Base-by-base conservation (phyloP, 2,113 vertebrate species). In the Alaudala cheleensis region DNA sequence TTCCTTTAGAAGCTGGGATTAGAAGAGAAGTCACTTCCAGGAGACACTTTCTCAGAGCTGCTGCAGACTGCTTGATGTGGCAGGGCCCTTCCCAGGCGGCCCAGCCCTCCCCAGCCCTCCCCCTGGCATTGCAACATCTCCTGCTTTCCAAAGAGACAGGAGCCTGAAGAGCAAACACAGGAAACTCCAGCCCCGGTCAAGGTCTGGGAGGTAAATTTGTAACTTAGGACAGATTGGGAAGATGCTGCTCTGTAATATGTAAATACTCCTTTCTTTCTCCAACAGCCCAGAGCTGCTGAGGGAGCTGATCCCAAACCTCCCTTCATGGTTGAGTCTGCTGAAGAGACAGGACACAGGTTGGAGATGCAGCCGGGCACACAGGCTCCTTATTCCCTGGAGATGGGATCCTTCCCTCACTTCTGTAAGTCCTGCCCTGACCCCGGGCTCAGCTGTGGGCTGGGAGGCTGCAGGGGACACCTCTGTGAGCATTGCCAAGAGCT, bases 151-250 rank as follows among this genome's bases (percentile, higher is more conserved):
- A 71, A 95, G 93, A 92, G 82, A 61, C 47, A 39, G 72, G 50
- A 90, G 83, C 82, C 73, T 2, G 4, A 54, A 95, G 45, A 96
- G 92, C 95, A 96, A 96, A 96, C 86, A 93, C 85, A 88, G 86
- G 80, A 94, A 95, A 81, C 76, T 57, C 87, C 82, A 92, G 72
- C 28, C 40, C 69, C 0, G 95, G 96, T 96, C 96, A 97, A 97
- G 96, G 96, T 96, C 96, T 96, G 91, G 57, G 88, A 88, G 76
- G 95, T 96, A 96, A 97, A 97, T 96, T 94, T 96, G 90, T 97
- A 96, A 97, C 95, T 94, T 33, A 8, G 95, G 69, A 53, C 44
- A 39, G 87, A 92, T 76, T 7, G 22, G 78, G 69, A 92, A 84
- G 93, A 95, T 96, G 93, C 88, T 83, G 69, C 67, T 86, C 58